Conservation (phyloP, 2,113 vertebrate species). For the Crotalus helleri region DNA sequence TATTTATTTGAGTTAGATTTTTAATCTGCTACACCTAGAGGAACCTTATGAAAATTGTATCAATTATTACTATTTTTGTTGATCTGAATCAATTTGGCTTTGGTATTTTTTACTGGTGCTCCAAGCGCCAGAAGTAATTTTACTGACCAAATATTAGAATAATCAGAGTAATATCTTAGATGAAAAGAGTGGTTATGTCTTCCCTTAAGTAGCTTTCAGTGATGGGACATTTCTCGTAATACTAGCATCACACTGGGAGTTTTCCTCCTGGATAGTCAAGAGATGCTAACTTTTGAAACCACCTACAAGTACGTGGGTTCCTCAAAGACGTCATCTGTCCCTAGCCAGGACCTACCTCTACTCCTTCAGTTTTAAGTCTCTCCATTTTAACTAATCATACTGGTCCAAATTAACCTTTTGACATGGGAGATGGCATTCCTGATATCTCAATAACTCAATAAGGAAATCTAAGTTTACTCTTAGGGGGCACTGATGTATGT, state of each 20-base stretch:
- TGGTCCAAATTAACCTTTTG: neutral
- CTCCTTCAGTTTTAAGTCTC: neutral
- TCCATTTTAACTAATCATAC: neutral
- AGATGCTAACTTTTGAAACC: neutral
- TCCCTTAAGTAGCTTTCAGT: neutral
- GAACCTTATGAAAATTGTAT: neutral
- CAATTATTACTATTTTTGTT: neutral
- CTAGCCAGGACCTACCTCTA: neutral
- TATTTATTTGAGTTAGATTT: neutral
- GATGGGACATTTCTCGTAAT: neutral
- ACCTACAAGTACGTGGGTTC: neutral
- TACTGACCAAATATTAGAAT: neutral
- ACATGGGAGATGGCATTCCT: neutral
- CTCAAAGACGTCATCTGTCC: neutral
- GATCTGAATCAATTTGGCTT: neutral
- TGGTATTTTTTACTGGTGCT: neutral
- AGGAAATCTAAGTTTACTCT: neutral
- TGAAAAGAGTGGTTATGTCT: neutral
- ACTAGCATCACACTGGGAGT: neutral
- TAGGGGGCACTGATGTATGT: neutral
- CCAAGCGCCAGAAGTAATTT: neutral
- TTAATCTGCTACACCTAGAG: neutral
- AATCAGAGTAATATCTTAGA: neutral
- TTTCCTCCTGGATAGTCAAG: neutral
- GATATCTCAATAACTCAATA: neutral